phyloP scores from a whole-genome alignment of 2,888 invertebrate species.

The Tenthredo mesomela region DNA sequence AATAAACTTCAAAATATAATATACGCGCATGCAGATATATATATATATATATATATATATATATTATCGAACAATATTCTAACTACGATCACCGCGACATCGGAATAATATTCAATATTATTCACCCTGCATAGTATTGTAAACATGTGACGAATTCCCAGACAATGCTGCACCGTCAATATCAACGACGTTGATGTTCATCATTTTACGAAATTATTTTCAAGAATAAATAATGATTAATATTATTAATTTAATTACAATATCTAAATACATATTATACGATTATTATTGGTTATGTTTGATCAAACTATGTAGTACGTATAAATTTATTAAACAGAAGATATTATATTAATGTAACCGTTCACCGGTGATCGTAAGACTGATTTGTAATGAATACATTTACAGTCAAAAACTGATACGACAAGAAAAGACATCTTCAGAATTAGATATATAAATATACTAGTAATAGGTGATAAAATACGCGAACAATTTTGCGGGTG shows the following conservation, averaged over 20 bases:
- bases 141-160: not conserved
- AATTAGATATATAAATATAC: not conserved
- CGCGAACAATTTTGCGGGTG: conserved; percentile 11
- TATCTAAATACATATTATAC: not conserved
- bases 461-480: not conserved
- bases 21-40: too few relatives aligned
- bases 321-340: too few relatives aligned
- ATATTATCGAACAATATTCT: not conserved
- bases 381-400: too few relatives aligned
- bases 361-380: not conserved
- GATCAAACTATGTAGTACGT: not conserved
- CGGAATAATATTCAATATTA: not conserved
- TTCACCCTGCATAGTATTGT: conserved; percentile 1
- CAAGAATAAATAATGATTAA: not conserved
- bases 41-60: too few relatives aligned
- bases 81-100: not conserved
- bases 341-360: too few relatives aligned
- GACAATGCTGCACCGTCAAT: not conserved
- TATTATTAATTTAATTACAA: too few relatives aligned
- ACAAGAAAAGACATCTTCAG: not conserved
- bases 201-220: not conserved
- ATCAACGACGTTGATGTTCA: not conserved
- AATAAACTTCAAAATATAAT: not conserved
- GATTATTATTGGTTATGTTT: not conserved
- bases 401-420: too few relatives aligned